Evolutionary conservation across 2,797 vertebrate genomes (phyloP), one percentile per base, ranked within the genome.

Genomic region (Limnodromus scolopaceus): DNA sequence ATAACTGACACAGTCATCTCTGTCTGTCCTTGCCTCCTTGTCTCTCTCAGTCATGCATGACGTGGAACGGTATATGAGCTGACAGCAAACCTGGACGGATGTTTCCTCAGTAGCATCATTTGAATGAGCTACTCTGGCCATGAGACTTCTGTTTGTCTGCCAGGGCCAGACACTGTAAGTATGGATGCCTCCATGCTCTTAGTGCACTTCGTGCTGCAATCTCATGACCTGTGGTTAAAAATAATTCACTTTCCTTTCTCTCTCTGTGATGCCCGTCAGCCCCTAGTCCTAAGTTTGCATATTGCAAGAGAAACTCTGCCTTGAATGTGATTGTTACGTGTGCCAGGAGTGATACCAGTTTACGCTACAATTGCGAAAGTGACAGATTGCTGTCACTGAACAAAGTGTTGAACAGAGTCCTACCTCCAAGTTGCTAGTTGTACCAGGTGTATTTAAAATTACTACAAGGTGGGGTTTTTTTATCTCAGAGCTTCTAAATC

Each of bases 1-100:
- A 8, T 46, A 32, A 80, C 55, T 43, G 46, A 82, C 15, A 23
- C 38, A n/a, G 30, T 45, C 16, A 23, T 34, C 2, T 83, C 84
- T 95, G 24, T 25, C 34, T 92, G 9, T 43, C 43, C 48, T 84
- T 87, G 51, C 43, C 36, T 72, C 18, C 7, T 38, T 93, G 27
- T 20, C 41, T 20, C 63, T 79, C 43, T 55, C 81, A 92, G 36
- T 25, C 5, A 1, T 6, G 17, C 38, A 16, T 1, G 1, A 39
- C 0, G 0, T 74, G 41, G 17, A 91, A 46, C 0, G 5, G 4
- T 46, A 1, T 7, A 28, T 9, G 34, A 72, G 18, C 46, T 81
- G 84, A 69, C 65, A 95, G 38, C 16, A 87, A 53, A 65, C 4
- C 8, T 58, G 16, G 6, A 12, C 32, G 27, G 54, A 8, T 61